Conservation (phyloP, 2,888 invertebrate genomes). For the Nomada hirtipes region DNA sequence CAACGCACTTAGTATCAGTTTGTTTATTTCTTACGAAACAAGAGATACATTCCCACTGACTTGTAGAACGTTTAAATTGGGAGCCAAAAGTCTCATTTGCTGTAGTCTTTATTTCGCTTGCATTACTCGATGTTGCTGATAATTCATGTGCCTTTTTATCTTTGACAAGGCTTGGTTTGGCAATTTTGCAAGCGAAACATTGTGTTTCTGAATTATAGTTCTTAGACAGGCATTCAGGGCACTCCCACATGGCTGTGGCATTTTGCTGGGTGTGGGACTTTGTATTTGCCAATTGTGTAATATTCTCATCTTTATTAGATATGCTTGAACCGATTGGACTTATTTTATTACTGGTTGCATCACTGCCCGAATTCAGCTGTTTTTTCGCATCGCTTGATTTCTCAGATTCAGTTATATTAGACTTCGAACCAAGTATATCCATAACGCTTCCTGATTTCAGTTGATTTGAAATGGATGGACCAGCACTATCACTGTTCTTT, state of each 20-base stretch:
- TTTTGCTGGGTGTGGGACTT: constrained; percentile 19
- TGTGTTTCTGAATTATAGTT: constrained; percentile 75
- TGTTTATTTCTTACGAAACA: constrained; percentile 86
- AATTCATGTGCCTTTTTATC: constrained; percentile 43
- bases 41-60: constrained; percentile 86
- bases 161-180: constrained; percentile 58
- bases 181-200: constrained; percentile 81
- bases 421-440: constrained; percentile 81
- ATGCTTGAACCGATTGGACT: not conserved
- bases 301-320: not conserved
- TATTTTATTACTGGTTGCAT: constrained; percentile 22
- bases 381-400: constrained; percentile 12
- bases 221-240: constrained; percentile 81
- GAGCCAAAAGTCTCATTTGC: constrained; percentile 67
- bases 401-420: constrained; percentile 21
- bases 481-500: constrained; percentile 67
- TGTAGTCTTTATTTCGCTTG: constrained; percentile 41
- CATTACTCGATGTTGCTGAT: constrained; percentile 34
- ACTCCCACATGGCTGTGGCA: constrained; percentile 78
- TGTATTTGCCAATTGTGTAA: not conserved
- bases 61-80: constrained; percentile 70
- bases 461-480: constrained; percentile 70
- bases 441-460: constrained; percentile 84
- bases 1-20: constrained; percentile 84
- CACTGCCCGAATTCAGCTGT: constrained; percentile 3